These are phyloP conservation scores for Leucophenga maculata DNA, from an alignment of 2,888 invertebrate species.

Conservation along the genomic window DNA sequence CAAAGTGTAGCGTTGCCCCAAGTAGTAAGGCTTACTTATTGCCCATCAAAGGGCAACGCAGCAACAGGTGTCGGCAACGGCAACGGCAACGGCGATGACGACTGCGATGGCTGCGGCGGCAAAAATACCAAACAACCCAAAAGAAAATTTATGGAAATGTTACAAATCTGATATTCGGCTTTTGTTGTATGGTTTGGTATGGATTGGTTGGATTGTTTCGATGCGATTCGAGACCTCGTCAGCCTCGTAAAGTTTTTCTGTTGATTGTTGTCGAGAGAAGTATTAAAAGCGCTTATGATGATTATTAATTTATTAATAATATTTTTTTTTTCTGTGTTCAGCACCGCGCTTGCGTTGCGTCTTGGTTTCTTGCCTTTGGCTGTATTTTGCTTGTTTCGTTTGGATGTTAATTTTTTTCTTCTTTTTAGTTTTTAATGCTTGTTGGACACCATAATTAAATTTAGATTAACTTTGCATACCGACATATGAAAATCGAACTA, in stretches of 20 bases:
- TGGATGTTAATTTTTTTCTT: conserved; percentile 44
- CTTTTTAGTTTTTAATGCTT: conserved; percentile 34
- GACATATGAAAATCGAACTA: neutral
- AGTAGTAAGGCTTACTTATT: too few species aligned
- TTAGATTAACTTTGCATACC: conserved; percentile 56
- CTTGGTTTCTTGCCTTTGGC: neutral
- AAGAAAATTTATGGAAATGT: conserved; percentile 27
- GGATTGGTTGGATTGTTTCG: neutral
- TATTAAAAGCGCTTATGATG: conserved; percentile 58
- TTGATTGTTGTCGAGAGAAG: conserved; percentile 40
- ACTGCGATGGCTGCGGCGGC: neutral
- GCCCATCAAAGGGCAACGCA: too few species aligned
- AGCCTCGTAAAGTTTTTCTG: conserved; percentile 4
- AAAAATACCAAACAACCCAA: neutral
- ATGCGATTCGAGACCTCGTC: neutral
- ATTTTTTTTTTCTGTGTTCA: neutral
- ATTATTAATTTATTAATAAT: conserved; percentile 60
- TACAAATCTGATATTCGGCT: conserved; percentile 24
- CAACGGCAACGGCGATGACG: neutral
- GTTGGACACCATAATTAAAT: conserved; percentile 64
- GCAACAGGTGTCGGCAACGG: too few species aligned
- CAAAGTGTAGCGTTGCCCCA: too few species aligned
- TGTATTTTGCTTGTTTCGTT: neutral
- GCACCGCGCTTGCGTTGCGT: neutral
- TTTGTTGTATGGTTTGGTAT: neutral